Percentiles rank a stretch among this genome's conserved stretches.
Conservation (phyloP, 37 sponge, comb jelly and placozoan genomes). For the Spongilla lacustris region DNA sequence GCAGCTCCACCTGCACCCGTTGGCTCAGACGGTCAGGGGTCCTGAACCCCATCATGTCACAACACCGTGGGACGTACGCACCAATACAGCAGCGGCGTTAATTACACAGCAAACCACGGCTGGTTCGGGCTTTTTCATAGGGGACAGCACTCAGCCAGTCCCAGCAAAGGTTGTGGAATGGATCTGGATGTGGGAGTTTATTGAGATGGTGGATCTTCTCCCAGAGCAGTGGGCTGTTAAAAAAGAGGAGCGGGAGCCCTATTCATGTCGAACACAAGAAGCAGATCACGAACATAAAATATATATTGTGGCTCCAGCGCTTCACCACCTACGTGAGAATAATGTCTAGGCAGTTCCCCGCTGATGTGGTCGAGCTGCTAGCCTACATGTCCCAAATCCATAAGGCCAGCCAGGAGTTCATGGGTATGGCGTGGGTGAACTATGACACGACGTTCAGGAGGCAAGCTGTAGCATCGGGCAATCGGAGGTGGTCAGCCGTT, state of each 20-base stretch:
- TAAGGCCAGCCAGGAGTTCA: slow-evolving; percentile 34
- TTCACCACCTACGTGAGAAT: neutral
- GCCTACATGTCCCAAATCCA: slow-evolving; percentile 12
- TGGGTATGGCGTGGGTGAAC: slow-evolving; percentile 39
- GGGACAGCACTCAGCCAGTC: slow-evolving; percentile 11
- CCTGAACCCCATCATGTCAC: neutral
- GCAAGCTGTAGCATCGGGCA: slow-evolving; percentile 31
- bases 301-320: slow-evolving; percentile 9
- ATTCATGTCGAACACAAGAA: neutral
- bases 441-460: slow-evolving; percentile 42
- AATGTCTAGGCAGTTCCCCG: neutral
- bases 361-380: neutral
- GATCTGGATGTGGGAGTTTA: slow-evolving; percentile 5
- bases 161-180: slow-evolving; percentile 4
- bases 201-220: slow-evolving; percentile 21
- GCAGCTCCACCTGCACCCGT: neutral
- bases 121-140: neutral
- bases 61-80: neutral
- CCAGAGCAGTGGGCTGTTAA: slow-evolving; percentile 3
- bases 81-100: neutral
- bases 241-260: neutral
- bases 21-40: neutral
- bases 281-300: neutral
- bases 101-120: neutral
- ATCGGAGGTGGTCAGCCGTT: slow-evolving; percentile 32